Base-by-base conservation (phyloP, 2,888 invertebrate species). In the Schizaphis graminum region DNA sequence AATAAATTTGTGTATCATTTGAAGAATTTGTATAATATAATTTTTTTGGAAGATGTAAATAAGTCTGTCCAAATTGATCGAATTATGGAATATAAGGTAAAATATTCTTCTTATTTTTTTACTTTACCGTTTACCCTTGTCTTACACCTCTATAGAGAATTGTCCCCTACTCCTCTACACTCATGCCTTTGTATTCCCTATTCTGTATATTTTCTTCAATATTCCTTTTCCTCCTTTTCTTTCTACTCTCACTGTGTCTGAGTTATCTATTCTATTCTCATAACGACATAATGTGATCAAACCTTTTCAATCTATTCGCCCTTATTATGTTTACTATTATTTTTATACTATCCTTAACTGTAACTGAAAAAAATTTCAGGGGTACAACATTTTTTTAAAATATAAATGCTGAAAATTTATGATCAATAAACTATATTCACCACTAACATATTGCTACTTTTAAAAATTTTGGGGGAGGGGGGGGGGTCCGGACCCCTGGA, bases 1-100 rank as follows among this genome's bases (percentile, higher is more conserved):
- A 94, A 94, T 91, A 94, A 91, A 94, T 94, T 85, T 91, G 67
- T 94, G 11, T 28, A 94, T 87, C 94, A 94, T 86, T 91, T 94
- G 4, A 94, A 94, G 53, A 94, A 85, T 86, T 86, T 94, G 24
- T 94, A 94, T 24, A 94, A 41, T 91, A 91, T 94, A 21, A 86
- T 94, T 49, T 91, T 94, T 10, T 67, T 94, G 53, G 94, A 91
- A 91, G 94, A 94, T 49, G 44, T 91, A 5, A 91, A 85, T 24
- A 87, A 91, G 7, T 90, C 67, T 87, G 67, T 94, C 41, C 86
- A 86, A 91, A 91, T 94, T 67, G 94, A 94, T 67, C 86, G 86
- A 91, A 26, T 41, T 41, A 86, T 91, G 94, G 94, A 94, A 44
- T 91, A 94, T 87, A 86, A 94, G 86, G 94, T 93, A 93, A 44